These are phyloP conservation scores for Pipistrellus pygmaeus DNA, from an alignment of 2,797 vertebrate genomes.

Conservation along the genomic window DNA sequence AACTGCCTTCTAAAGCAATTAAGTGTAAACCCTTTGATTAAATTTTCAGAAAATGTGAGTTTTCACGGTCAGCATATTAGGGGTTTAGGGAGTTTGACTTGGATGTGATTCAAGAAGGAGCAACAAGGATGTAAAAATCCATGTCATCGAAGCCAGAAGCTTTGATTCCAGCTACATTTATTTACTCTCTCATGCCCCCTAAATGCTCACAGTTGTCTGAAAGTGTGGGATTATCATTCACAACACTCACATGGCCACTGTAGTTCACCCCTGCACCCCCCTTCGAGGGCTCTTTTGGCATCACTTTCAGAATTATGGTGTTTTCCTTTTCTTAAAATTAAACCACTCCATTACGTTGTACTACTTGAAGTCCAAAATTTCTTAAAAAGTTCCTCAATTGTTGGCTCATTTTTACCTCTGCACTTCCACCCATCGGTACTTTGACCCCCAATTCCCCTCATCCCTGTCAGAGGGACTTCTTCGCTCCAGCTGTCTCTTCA, in stretches of 20 bases:
- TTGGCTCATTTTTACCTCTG: constrained; percentile 34
- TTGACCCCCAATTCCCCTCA: constrained; percentile 58
- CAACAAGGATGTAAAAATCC: constrained; percentile 41
- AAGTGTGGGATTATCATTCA: constrained; percentile 26
- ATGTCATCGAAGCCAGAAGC: constrained; percentile 19
- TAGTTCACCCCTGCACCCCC: not conserved
- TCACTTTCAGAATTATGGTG: constrained; percentile 58
- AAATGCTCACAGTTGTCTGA: constrained; percentile 37
- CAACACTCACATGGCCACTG: not conserved
- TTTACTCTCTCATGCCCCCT: constrained; percentile 34
- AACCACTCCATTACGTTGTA: constrained; percentile 62
- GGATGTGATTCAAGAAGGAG: constrained; percentile 67
- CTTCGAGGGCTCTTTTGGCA: not conserved
- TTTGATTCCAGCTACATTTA: constrained; percentile 53
- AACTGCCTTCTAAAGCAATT: not conserved
- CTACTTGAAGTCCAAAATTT: constrained; percentile 65
- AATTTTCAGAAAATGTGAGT: not conserved
- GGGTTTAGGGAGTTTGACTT: constrained; percentile 75
- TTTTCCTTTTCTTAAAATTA: constrained; percentile 73
- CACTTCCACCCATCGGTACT: not conserved
- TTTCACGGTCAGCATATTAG: constrained; percentile 68
- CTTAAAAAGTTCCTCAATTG: constrained; percentile 24
- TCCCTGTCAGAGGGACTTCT: constrained; percentile 54
- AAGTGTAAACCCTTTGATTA: constrained; percentile 16
- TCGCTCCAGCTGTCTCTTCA: constrained; percentile 75